Percentiles rank a stretch among this genome's conserved stretches.
These are phyloP conservation scores for Girardinus metallicus DNA, from an alignment of 2,797 vertebrate species.

Conservation along the genomic window DNA sequence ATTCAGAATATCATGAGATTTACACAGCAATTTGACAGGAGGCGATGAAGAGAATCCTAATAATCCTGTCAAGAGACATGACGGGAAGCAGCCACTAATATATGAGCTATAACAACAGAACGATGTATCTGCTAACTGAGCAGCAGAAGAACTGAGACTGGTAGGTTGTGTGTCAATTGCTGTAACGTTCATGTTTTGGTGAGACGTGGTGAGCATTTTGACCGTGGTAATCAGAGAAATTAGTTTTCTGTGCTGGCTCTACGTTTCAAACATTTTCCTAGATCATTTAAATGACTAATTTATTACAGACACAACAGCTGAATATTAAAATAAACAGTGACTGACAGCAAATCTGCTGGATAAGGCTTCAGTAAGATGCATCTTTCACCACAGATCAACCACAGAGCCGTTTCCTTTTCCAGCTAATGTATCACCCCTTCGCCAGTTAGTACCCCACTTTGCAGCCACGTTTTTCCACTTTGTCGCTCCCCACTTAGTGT, in stretches of 20 bases:
- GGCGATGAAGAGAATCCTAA: background rate
- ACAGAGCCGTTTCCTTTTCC: too few species aligned
- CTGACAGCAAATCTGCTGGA: too few species aligned
- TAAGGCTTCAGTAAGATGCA: too few species aligned
- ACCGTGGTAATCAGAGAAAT: background rate
- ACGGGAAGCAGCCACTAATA: background rate
- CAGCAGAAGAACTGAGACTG: background rate
- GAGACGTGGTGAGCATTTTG: too few species aligned
- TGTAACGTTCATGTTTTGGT: too few species aligned
- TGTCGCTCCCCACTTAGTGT: background rate
- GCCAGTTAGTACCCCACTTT: background rate
- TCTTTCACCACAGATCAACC: too few species aligned
- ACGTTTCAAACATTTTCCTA: background rate
- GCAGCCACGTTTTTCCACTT: background rate
- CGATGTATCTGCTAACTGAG: background rate
- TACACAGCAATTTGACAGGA: background rate
- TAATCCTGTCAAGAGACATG: background rate
- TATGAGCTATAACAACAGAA: background rate
- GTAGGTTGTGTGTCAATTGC: background rate
- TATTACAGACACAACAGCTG: background rate
- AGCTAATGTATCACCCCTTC: too few species aligned
- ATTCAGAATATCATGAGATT: background rate
- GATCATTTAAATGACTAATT: background rate
- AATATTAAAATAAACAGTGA: too few species aligned
- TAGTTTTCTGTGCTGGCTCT: background rate